Evolutionary conservation across 1,140 invertebrate genomes (phyloP).

Genomic region (Thaumetopoea pityocampa): DNA sequence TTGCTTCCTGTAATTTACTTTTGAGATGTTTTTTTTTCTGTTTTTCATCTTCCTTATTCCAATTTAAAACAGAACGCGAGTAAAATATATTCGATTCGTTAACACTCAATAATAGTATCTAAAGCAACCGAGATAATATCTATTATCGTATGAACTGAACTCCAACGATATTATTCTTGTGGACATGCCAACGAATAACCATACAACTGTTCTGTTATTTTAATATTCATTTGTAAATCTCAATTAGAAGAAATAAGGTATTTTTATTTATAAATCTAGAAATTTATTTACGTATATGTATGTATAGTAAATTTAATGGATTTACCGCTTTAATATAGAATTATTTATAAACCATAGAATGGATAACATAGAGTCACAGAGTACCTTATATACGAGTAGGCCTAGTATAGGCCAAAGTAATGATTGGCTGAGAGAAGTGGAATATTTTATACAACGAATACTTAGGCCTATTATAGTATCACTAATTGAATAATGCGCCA

Average conservation of each 20-base stretch:
- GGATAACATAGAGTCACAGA: too few species aligned
- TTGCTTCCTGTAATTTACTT: slow-evolving; percentile 49
- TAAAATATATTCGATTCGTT: slow-evolving; percentile 23
- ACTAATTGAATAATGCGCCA: too few species aligned
- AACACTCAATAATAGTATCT: slow-evolving; percentile 9
- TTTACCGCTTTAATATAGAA: too few species aligned
- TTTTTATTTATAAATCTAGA: too few species aligned
- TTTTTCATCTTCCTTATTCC: slow-evolving; percentile 31
- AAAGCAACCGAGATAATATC: slow-evolving; percentile 5
- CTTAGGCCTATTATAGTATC: too few species aligned
- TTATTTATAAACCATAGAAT: too few species aligned
- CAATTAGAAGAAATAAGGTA: slow-evolving; percentile 11
- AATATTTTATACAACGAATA: too few species aligned
- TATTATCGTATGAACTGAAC: slow-evolving; percentile 2
- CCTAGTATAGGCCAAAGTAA: too few species aligned
- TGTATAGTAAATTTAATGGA: too few species aligned
- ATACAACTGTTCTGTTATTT: slow-evolving; percentile 17
- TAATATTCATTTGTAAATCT: slow-evolving; percentile 19
- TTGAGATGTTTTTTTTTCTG: slow-evolving; percentile 27
- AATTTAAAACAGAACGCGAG: slow-evolving; percentile 30
- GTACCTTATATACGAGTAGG: too few species aligned
- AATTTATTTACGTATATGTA: too few species aligned
- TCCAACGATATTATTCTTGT: slow-evolving; percentile 5
- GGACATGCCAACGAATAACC: slow-evolving; percentile 12
- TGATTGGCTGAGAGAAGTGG: too few species aligned